These are phyloP conservation scores for Meiosimyza platycephala DNA, from an alignment of 2,888 invertebrate genomes.

Conservation along the genomic window DNA sequence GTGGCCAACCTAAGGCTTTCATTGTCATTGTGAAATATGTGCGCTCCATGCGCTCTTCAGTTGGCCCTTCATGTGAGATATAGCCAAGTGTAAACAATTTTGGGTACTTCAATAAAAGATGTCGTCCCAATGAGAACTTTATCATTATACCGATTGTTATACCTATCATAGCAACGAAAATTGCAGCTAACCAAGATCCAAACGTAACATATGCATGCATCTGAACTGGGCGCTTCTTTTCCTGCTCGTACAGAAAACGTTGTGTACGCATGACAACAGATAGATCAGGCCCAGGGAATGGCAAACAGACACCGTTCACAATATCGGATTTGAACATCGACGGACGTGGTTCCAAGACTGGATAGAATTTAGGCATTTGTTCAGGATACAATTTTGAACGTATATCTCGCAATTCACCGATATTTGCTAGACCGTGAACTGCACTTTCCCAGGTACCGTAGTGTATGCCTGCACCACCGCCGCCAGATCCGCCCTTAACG, in stretches of 20 bases:
- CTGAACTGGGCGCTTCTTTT: constrained; percentile 81
- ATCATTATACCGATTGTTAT: constrained; percentile 73
- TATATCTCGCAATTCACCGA: constrained; percentile 73
- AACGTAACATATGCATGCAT: constrained; percentile 79
- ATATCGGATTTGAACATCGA: constrained; percentile 69
- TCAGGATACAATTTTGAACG: constrained; percentile 77
- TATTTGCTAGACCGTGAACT: constrained; percentile 79
- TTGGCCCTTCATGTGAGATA: constrained; percentile 76
- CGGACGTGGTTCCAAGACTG: constrained; percentile 71
- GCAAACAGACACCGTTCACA: constrained; percentile 73
- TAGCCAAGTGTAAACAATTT: constrained; percentile 78
- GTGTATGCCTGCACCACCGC: constrained; percentile 72
- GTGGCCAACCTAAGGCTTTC: constrained; percentile 82
- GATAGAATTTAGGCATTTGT: constrained; percentile 73
- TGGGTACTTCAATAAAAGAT: constrained; percentile 77
- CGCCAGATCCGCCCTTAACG: constrained; percentile 55
- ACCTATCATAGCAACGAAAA: constrained; percentile 71
- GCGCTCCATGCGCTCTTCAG: constrained; percentile 72
- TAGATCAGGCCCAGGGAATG: constrained; percentile 86
- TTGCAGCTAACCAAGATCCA: constrained; percentile 69
- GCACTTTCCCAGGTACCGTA: constrained; percentile 92
- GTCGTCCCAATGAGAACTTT: constrained; percentile 73
- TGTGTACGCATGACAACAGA: constrained; percentile 87
- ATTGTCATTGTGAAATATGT: constrained; percentile 77
- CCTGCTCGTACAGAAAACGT: constrained; percentile 75